Percentiles rank a stretch among this genome's conserved stretches.
These are phyloP conservation scores for Drosophila falleni DNA, from an alignment of 2,888 invertebrate species.

Conservation along the genomic window DNA sequence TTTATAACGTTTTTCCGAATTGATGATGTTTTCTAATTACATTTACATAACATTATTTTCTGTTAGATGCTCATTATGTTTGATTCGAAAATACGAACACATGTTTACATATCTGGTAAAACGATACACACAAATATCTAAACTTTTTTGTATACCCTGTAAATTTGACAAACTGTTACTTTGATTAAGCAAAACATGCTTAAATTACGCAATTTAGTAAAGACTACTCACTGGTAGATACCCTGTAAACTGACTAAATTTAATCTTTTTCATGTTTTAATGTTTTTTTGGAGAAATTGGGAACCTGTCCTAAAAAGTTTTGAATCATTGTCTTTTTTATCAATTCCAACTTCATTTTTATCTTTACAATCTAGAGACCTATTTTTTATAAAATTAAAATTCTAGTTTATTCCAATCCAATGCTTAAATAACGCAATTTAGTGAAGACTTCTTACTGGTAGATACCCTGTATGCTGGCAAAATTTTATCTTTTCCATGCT, in stretches of 20 bases:
- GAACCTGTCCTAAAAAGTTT: background rate
- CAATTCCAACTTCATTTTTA: background rate
- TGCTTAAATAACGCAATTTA: background rate
- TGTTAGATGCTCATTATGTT: slow-evolving; percentile 34
- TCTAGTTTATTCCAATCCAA: background rate
- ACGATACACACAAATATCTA: background rate
- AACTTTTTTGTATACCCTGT: slow-evolving; percentile 2
- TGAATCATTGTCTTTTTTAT: background rate
- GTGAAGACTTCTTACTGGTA: background rate
- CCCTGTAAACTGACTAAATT: background rate
- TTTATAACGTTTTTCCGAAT: slow-evolving; percentile 64
- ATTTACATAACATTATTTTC: slow-evolving; percentile 84
- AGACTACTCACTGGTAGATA: background rate
- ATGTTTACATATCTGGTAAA: slow-evolving; percentile 28
- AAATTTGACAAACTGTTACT: background rate
- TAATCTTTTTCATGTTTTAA: background rate
- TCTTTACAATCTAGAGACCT: background rate
- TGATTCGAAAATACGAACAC: slow-evolving; percentile 53
- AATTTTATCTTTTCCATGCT: background rate
- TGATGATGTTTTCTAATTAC: slow-evolving; percentile 84
- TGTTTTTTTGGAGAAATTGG: background rate
- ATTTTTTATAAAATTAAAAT: too few species aligned
- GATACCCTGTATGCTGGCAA: background rate
- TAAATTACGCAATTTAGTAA: background rate
- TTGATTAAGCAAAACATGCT: background rate